Percentiles rank a stretch among this genome's conserved stretches.
Evolutionary conservation across 2,797 vertebrate genomes (phyloP).

Genomic region (Hapalemur alaotrensis): DNA sequence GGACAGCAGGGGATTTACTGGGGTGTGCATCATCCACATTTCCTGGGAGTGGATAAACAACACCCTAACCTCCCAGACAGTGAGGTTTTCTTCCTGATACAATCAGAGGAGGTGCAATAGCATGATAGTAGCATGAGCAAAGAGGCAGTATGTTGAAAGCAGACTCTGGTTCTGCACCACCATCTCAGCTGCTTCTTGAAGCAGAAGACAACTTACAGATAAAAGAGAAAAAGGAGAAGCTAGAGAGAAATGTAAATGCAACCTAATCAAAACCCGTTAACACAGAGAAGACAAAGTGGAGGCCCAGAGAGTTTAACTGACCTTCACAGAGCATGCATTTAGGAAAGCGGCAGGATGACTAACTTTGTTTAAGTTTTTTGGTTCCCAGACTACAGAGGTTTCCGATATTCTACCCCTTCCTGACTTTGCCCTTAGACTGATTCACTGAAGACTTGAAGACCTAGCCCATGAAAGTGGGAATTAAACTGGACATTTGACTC

Average conservation of each 20-base stretch:
- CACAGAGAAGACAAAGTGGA: not conserved
- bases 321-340: not conserved
- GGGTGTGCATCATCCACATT: too few relatives aligned
- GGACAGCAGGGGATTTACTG: accelerated
- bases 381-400: not conserved
- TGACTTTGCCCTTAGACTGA: not conserved
- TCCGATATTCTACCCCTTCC: not conserved
- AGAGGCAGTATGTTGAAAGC: accelerated
- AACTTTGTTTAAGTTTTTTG: not conserved
- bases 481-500: too few relatives aligned
- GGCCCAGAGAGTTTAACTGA: not conserved
- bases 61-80: not conserved
- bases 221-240: not conserved
- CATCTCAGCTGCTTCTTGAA: not conserved
- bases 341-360: not conserved
- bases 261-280: not conserved
- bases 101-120: not conserved
- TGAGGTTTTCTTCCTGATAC: not conserved
- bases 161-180: not conserved
- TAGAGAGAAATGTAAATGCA: not conserved
- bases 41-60: not conserved
- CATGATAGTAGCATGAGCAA: not conserved
- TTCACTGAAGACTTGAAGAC: not conserved
- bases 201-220: not conserved
- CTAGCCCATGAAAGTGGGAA: not conserved